Conservation (phyloP, 2,113 vertebrate genomes). For the Nannospalax galili region DNA sequence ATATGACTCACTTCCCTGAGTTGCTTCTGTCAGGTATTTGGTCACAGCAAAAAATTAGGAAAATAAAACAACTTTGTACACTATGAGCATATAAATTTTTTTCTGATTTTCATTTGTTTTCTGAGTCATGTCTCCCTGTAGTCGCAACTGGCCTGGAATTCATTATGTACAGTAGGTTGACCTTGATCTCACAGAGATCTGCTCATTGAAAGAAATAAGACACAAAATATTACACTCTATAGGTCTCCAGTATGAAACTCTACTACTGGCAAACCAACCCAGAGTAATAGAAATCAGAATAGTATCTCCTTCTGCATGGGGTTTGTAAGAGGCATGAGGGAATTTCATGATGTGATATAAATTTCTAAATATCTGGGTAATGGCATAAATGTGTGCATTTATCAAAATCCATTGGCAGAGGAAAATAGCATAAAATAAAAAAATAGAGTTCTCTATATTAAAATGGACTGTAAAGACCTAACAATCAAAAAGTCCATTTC, state of each 20-base stretch:
- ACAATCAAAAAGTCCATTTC: background rate
- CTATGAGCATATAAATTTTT: background rate
- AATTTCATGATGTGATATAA: background rate
- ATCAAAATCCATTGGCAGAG: background rate
- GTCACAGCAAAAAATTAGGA: background rate
- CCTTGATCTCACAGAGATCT: too few relatives aligned
- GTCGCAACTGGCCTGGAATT: too few relatives aligned
- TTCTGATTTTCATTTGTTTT: background rate
- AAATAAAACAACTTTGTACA: background rate
- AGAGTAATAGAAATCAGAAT: background rate
- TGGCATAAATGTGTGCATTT: background rate
- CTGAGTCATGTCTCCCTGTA: too few relatives aligned
- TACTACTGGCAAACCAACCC: background rate
- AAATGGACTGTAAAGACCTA: conserved; percentile 24
- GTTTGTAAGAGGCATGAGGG: background rate
- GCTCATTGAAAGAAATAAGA: background rate
- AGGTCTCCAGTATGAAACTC: background rate
- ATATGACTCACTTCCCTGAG: background rate
- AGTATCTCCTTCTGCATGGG: background rate
- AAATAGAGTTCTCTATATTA: background rate
- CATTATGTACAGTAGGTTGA: too few relatives aligned
- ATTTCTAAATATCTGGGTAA: conserved; percentile 7
- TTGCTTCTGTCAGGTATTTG: background rate
- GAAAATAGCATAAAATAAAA: background rate
- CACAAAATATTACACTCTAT: conserved; percentile 23